Base-by-base conservation (phyloP, 2,797 vertebrate species). In the Enteromius treurensis region DNA sequence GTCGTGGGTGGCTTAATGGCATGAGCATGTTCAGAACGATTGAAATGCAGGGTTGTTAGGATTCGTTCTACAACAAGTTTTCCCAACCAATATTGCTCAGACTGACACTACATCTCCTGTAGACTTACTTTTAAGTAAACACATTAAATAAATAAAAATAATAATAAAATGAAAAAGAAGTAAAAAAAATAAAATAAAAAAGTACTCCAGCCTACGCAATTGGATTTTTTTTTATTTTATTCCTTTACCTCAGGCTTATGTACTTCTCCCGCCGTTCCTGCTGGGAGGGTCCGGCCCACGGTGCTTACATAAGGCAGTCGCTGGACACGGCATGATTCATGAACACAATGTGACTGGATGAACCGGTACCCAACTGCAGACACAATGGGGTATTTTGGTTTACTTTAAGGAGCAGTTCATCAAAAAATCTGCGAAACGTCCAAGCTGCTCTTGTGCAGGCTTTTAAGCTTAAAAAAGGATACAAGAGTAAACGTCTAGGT, bases 1-100 rank as follows among this genome's bases (percentile, higher is more conserved):
- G 49, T 40, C 71, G 93, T 93, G 93, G 95, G 93, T 86, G 92
- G 92, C 90, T 93, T 93, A 92, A 86, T 81, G 85, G 68, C 85
- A 83, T 88, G 77, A 79, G 83, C 90, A 91, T 92, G 88, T 88
- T 85, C 77, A 78, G 53, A 78, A 26, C 5, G 26, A 34, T 21
- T 60, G 37, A 69, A 75, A 60, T 19, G 65, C 34, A 69, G 3
- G 6, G 26, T 26, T 26, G 32, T 17, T 55, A 34, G 34, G 21
- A 64, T 60, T 23, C 23, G 77, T 45, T 83, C 37, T 2, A 29
- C 9, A n/a, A 58, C 34, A 55, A 9, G 1, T 74, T 76, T 82
- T 62, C 11, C 6, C 10, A 29, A 53, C 3, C 32, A 0, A 5
- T 51, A 53, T 37, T 23, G 42, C 37, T 53, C 45, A 29, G 47